A percentile compares a stretch with the other conserved stretches of the same genome.
Evolutionary conservation across 2,888 invertebrate genomes (phyloP).

Genomic region (Spicauda simplicius): DNA sequence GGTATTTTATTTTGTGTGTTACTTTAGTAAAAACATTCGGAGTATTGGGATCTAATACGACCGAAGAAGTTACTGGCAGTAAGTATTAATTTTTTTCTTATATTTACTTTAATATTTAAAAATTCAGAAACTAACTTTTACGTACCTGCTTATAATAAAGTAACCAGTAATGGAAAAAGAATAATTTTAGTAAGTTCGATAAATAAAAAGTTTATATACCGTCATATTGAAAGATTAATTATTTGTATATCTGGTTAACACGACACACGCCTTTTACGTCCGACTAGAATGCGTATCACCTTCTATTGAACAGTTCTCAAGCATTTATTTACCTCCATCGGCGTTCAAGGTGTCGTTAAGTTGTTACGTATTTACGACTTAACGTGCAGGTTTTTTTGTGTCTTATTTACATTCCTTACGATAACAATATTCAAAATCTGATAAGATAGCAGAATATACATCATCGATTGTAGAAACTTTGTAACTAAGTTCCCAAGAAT

Average conservation of each 20-base stretch:
- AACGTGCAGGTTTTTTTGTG: conserved; percentile 35
- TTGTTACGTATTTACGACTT: conserved; percentile 43
- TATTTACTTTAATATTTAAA: conserved; percentile 11
- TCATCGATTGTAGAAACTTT: background rate
- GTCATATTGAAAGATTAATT: background rate
- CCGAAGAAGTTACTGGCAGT: conserved; percentile 65
- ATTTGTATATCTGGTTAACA: conserved; percentile 3
- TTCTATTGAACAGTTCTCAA: conserved; percentile 33
- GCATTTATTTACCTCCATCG: conserved; percentile 18
- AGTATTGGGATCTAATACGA: conserved; percentile 68
- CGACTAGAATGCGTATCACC: conserved; percentile 21
- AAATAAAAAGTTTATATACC: background rate
- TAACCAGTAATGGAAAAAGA: background rate
- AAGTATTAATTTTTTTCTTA: conserved; percentile 53
- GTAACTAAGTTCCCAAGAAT: background rate
- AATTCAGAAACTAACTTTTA: background rate
- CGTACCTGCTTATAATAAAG: background rate
- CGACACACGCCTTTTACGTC: conserved; percentile 23
- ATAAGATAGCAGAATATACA: background rate
- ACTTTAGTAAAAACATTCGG: conserved; percentile 71
- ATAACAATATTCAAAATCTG: conserved; percentile 26
- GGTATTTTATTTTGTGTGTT: conserved; percentile 79
- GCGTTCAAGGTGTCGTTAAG: conserved; percentile 32
- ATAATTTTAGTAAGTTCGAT: background rate
- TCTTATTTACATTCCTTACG: conserved; percentile 37